phyloP scores from a whole-genome alignment of 2,113 vertebrate species.

The Oreamnos americanus region DNA sequence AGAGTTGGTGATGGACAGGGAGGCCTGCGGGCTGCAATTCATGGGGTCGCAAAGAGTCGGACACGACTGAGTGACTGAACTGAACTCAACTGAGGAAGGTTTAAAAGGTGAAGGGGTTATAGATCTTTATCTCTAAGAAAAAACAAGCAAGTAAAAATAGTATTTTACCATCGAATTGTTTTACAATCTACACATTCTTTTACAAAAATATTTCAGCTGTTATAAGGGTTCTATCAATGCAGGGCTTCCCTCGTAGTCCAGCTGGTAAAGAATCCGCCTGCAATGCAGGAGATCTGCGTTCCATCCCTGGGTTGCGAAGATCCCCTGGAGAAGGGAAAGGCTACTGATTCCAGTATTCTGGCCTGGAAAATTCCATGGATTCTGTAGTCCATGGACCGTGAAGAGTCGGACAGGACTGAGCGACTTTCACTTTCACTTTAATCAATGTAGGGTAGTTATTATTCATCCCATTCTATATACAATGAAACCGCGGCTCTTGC shows the following conservation, averaged over 20 bases:
- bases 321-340: neutral
- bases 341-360: neutral
- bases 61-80: too few relatives aligned
- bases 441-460: neutral
- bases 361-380: neutral
- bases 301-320: neutral
- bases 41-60: accelerated
- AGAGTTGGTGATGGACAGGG: too few relatives aligned
- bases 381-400: neutral
- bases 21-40: too few relatives aligned
- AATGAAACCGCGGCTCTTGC: neutral
- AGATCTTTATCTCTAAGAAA: neutral
- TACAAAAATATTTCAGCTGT: neutral
- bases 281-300: neutral
- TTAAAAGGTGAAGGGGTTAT: neutral
- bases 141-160: neutral
- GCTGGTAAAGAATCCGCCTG: neutral
- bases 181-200: neutral
- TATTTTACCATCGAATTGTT: neutral
- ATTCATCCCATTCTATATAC: neutral
- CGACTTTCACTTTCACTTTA: neutral
- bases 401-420: neutral
- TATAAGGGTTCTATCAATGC: neutral
- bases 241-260: neutral
- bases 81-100: neutral